These are phyloP conservation scores for Diarsia dahlii DNA, from an alignment of 2,888 invertebrate species.

Conservation along the genomic window DNA sequence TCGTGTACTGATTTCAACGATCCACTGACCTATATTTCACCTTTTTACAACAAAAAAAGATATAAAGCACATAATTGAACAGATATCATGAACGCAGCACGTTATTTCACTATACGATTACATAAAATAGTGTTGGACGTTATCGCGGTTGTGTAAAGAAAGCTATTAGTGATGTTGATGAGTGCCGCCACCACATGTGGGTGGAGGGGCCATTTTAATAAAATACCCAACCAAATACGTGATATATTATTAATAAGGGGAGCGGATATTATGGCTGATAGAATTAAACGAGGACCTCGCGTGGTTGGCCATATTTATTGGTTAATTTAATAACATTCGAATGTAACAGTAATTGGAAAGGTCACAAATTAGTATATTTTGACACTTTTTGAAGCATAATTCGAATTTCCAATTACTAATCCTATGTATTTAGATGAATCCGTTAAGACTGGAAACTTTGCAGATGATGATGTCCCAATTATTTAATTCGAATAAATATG, in stretches of 20 bases:
- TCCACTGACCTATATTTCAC: slow-evolving; percentile 29
- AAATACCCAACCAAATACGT: slow-evolving; percentile 43
- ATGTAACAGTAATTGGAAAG: neutral
- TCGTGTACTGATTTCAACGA: slow-evolving; percentile 24
- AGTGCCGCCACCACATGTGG: slow-evolving; percentile 35
- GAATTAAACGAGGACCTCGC: slow-evolving; percentile 37
- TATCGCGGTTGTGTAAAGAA: slow-evolving; percentile 60
- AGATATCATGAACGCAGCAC: slow-evolving; percentile 30
- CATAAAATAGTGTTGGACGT: slow-evolving; percentile 37
- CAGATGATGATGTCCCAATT: neutral
- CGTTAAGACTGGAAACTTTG: neutral
- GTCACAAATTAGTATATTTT: neutral
- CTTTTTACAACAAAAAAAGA: slow-evolving; percentile 8
- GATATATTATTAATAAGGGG: slow-evolving; percentile 37
- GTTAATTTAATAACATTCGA: slow-evolving; percentile 19
- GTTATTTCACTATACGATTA: slow-evolving; percentile 44
- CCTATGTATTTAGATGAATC: neutral
- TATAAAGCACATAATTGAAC: slow-evolving; percentile 35
- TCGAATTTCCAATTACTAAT: neutral
- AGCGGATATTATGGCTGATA: slow-evolving; percentile 27
- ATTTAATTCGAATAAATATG: neutral
- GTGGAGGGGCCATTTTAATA: slow-evolving; percentile 45
- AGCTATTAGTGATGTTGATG: slow-evolving; percentile 56
- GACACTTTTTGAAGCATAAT: neutral
- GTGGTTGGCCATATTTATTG: slow-evolving; percentile 15